Conservation (phyloP, 1,140 invertebrate species). For the Melipona quadrifasciata region DNA sequence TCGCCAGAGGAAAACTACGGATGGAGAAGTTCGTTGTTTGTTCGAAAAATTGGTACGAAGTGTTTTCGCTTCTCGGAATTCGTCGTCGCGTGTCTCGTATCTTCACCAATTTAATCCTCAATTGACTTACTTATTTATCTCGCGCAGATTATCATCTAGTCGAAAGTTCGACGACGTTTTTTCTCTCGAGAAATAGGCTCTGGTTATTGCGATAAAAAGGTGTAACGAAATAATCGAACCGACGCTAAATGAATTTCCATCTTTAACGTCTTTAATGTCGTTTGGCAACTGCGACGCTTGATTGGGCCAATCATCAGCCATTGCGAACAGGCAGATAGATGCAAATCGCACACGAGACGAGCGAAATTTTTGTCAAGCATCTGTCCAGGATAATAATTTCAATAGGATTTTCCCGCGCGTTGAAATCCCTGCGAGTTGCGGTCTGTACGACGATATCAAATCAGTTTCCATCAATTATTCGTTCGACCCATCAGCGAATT, state of each 20-base stretch:
- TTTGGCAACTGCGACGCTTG: background rate
- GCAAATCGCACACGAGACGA: background rate
- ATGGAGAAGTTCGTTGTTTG: background rate
- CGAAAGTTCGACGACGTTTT: background rate
- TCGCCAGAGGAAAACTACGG: background rate
- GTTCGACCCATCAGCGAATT: background rate
- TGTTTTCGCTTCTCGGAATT: background rate
- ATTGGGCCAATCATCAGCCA: background rate
- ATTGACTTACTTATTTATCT: background rate
- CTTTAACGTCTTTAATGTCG: background rate
- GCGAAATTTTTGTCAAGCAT: constrained; percentile 2
- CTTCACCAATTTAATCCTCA: background rate
- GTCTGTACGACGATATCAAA: background rate
- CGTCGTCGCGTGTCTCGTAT: too few relatives aligned
- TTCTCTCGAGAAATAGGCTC: too few relatives aligned
- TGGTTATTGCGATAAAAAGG: too few relatives aligned
- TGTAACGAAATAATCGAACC: background rate
- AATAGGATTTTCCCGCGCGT: constrained; percentile 52
- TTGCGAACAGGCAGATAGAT: background rate
- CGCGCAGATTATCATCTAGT: background rate
- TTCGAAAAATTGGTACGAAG: too few relatives aligned
- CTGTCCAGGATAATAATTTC: constrained; percentile 38
- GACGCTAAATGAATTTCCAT: background rate
- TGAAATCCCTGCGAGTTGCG: constrained; percentile 55
- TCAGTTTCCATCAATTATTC: constrained; percentile 1